Evolutionary conservation across 2,888 invertebrate species (phyloP), one percentile per base, ranked within the genome.

Genomic region (Zele albiditarsus): DNA sequence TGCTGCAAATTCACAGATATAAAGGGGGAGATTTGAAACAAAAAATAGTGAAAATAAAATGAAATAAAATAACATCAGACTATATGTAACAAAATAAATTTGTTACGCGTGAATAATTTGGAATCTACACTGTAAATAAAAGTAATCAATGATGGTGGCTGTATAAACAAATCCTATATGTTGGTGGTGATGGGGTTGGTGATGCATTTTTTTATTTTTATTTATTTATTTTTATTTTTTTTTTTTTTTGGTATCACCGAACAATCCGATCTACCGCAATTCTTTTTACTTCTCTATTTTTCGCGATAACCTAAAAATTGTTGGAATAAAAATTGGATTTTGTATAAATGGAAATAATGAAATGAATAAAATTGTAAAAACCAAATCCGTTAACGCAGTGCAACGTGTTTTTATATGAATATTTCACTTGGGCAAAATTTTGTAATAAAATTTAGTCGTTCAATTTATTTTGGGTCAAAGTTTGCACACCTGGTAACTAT

Each of bases 401-500:
- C 8, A 8, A 38, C 31, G 2, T 12, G 12, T 38, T 38, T 38
- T 6, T 53, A 5, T 53, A 53, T 20, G 20, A 8, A 20, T 53
- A 20, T 53, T 53, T 53, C 20, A 23, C 53, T 8, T 53, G 20
- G 53, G 4, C 4, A 53, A 53, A 53, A n/a, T n/a, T 53, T 53
- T 53, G 53, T 3, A 53, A 53, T 53, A 23, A 20, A 20, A 53
- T 53, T 53, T 53, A 8, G 5, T 10, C 20, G 10, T 53, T 20
- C 53, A 53, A 53, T 53, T 53, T 53, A 20, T 53, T 53, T 53
- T 53, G 53, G 53, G 20, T 53, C 20, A 53, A 20, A 20, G 53
- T 53, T 53, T 20, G 53, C 53, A 6, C 53, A 53, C 23, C 53
- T 53, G 53, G 20, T 53, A 53, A 53, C 53, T 53, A 53, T 53